Evolutionary conservation across 2,888 invertebrate species (phyloP), one percentile per base, ranked within the genome.

Genomic region (Cephus pygmeus): DNA sequence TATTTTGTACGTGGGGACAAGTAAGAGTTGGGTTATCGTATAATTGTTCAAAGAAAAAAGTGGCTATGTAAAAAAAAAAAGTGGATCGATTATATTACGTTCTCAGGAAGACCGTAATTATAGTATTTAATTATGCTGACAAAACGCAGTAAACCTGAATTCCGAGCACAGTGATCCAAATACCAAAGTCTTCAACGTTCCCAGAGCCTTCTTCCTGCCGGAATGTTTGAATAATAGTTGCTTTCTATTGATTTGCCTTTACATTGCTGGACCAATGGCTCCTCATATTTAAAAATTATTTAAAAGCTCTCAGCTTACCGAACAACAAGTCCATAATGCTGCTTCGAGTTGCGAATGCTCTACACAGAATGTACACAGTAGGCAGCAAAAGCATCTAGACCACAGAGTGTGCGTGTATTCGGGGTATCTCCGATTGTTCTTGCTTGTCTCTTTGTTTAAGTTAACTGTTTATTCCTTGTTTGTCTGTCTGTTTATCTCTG

Each of bases 51-150:
- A 23, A 2, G 40, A 40, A 40, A 15, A 23, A 56, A 23, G 9
- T 56, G 9, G 23, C 0, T 56, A 9, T 36, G 12, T 36, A 15
- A 12, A 15, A 23, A 23, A 23, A 11, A 2, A 23, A 9, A 56
- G 23, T 56, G 1, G 56, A 56, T 56, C 56, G 56, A 23, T 56
- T 56, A 9, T 56, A 56, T 56, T 56, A 87, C 77, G 84, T 85
- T 84, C 84, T 86, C 82, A 86, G 90, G 90, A 90, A 90, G 89
- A 89, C 89, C 89, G 89, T 88, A 87, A 87, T 82, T 86, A 85
- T 88, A 88, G 82, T 87, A 85, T 85, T 23, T 56, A 56, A 84
- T 79, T 84, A 87, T 83, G 85, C 82, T 86, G 83, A 83, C 84
- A 85, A 81, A 80, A 83, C 85, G 71, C 12, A 83, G 83, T 83